phyloP scores from a whole-genome alignment of 2,888 invertebrate genomes.

The Ophion costatus region DNA sequence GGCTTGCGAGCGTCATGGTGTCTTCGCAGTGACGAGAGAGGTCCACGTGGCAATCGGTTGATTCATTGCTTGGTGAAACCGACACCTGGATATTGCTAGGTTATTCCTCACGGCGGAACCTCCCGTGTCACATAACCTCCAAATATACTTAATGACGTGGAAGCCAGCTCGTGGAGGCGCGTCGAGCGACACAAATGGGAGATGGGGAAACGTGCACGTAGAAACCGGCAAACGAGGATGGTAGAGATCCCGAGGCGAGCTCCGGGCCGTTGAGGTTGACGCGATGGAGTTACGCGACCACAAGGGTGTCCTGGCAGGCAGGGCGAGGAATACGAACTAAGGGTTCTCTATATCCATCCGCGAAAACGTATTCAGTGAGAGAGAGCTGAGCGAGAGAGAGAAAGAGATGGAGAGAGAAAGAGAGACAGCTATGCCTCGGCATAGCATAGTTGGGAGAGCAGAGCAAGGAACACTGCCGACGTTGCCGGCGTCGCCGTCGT shows the following conservation, averaged over 20 bases:
- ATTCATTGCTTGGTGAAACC: background rate
- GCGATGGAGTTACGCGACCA: conserved; percentile 40
- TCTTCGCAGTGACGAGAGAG: conserved; percentile 8
- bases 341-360: conserved; percentile 81
- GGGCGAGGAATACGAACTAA: conserved; percentile 83
- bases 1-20: conserved; percentile 28
- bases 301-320: conserved; percentile 80
- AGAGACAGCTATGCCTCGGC: conserved; percentile 74
- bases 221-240: background rate
- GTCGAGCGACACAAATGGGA: too few relatives aligned
- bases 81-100: background rate
- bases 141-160: background rate
- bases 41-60: background rate
- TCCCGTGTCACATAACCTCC: background rate
- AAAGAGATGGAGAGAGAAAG: conserved; percentile 20
- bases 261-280: conserved; percentile 27
- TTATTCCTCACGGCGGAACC: background rate
- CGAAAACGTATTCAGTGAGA: conserved; percentile 74
- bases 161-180: background rate
- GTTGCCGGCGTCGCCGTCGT: conserved; percentile 62
- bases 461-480: conserved; percentile 81
- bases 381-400: conserved; percentile 38
- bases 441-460: conserved; percentile 80
- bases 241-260: conserved; percentile 29
- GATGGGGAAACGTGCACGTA: background rate